Evolutionary conservation across 2,888 invertebrate species (phyloP), one percentile per base, ranked within the genome.

Genomic region (Steinernema scapterisci): DNA sequence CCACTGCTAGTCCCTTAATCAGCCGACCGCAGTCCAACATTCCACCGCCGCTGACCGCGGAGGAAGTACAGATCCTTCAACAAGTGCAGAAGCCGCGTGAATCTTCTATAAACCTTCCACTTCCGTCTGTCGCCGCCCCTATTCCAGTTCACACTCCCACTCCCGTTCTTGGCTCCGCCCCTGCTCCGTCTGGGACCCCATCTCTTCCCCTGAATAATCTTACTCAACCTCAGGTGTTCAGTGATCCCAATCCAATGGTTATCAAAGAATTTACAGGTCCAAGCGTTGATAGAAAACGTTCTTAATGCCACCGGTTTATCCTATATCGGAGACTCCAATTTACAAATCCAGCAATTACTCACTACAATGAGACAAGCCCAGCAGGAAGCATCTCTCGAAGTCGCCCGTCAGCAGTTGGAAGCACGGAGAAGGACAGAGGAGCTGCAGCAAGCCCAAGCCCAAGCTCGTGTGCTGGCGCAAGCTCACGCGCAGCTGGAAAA

Each of bases 401-500:
- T 27, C 2, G 1, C 31, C 11, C 63, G 63, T 9, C 27, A 63
- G 13, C 31, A 63, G 31, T 16, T 63, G 16, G 63, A 63, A 63
- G 27, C 27, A 7, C 63, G 19, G 1, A 27, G 63, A 31, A 63
- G 38, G 9, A 38, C 38, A 38, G 38, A 38, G 1, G 63, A 63
- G 16, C 16, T 63, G 16, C 63, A 63, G 38, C 63, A 63, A 31
- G 63, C 63, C 3, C 63, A 63, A 31, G 63, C 63, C 3, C 63
- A 63, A 16, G 31, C 27, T 1, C 31, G 23, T 9, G 63, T n/a
- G 38, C 38, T 38, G 38, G 38, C 38, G 38, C 38, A 63, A 16
- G 31, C 27, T 1, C 31, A 27, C 3, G 63, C 38, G 1, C 63
- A 63, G 21, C 16, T 63, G 63, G 25, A 63, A n/a, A 25, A 6